A percentile compares a stretch with the other conserved stretches of the same genome.
Evolutionary conservation across 2,888 invertebrate genomes (phyloP).

Genomic region (Sialis lutaria): DNA sequence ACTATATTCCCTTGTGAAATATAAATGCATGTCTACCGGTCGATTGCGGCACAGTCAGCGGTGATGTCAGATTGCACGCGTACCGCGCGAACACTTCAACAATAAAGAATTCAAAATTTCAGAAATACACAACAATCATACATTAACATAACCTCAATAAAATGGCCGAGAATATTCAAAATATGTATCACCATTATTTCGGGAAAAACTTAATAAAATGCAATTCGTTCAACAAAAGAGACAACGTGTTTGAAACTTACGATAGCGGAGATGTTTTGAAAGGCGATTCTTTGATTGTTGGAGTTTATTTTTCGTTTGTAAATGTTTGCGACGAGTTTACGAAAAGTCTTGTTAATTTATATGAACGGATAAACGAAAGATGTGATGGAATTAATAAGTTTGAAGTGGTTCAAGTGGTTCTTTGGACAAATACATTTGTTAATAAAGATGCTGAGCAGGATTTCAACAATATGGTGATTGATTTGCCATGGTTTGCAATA

Average conservation of each 20-base stretch:
- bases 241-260: constrained; percentile 29
- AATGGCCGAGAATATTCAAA: neutral
- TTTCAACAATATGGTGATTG: constrained; percentile 40
- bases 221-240: constrained; percentile 22
- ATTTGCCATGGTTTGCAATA: constrained; percentile 53
- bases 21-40: no score
- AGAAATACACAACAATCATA: no score
- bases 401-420: constrained; percentile 48
- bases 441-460: constrained; percentile 34
- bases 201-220: constrained; percentile 36
- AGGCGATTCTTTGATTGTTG: constrained; percentile 33
- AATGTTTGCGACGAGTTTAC: constrained; percentile 55
- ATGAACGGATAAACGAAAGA: constrained; percentile 23
- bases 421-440: constrained; percentile 43
- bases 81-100: no score
- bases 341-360: constrained; percentile 40
- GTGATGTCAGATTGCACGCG: no score
- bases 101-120: no score
- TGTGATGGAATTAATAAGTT: constrained; percentile 27
- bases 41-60: no score
- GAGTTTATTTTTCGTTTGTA: constrained; percentile 53
- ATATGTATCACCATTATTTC: constrained; percentile 27
- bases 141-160: no score
- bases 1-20: no score
- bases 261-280: constrained; percentile 31